Evolutionary conservation across 1,140 invertebrate species (phyloP).

Genomic region (Laupala kohalensis): DNA sequence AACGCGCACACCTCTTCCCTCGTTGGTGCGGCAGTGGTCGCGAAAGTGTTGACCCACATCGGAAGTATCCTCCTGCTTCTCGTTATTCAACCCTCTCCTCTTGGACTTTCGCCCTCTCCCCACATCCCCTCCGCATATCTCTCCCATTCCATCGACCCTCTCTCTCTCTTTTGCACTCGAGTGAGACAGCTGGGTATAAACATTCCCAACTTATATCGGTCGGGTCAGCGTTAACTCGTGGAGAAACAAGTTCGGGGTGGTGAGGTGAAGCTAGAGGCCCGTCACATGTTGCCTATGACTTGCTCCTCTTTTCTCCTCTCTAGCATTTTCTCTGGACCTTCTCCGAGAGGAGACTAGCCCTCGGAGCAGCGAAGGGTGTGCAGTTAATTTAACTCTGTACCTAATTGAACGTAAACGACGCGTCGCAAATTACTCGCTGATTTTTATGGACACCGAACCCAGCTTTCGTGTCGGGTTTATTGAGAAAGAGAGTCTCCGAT

Average conservation of each 20-base stretch:
- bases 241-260: neutral
- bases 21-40: neutral
- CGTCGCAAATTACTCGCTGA: neutral
- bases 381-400: neutral
- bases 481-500: neutral
- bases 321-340: neutral
- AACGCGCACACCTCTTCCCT: too few relatives aligned
- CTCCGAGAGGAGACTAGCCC: neutral
- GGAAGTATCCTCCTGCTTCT: neutral
- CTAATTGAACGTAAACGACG: neutral
- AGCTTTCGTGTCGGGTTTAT: neutral
- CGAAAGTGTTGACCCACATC: neutral
- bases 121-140: too few relatives aligned
- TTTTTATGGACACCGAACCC: neutral
- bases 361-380: neutral
- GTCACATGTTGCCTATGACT: neutral
- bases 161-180: neutral
- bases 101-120: too few relatives aligned
- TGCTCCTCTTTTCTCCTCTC: neutral
- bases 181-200: neutral
- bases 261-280: neutral
- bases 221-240: neutral
- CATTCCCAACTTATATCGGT: neutral
- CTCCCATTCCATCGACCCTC: too few relatives aligned
- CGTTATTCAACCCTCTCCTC: too few relatives aligned